A percentile compares a stretch with the other conserved stretches of the same genome.
Evolutionary conservation across 2,113 vertebrate genomes (phyloP).

Genomic region (Sinocyclocheilus anshuiensis): DNA sequence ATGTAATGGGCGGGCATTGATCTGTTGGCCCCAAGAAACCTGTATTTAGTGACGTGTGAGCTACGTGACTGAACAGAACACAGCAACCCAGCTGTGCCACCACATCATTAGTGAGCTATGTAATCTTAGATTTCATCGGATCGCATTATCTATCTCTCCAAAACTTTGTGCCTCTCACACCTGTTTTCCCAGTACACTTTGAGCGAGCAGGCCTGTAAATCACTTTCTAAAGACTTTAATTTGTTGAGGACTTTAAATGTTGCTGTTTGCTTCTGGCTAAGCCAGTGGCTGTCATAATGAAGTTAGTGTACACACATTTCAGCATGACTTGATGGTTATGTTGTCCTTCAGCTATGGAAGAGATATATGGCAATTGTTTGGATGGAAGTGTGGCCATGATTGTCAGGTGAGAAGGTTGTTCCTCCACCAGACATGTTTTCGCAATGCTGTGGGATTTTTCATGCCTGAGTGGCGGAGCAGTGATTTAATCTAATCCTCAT

Average conservation of each 20-base stretch:
- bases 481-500: slow-evolving; percentile 52
- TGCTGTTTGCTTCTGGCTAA: slow-evolving; percentile 77
- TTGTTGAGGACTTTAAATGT: slow-evolving; percentile 71
- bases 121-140: slow-evolving; percentile 61
- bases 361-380: neutral
- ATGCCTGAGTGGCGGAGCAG: slow-evolving; percentile 26
- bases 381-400: slow-evolving; percentile 15
- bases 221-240: slow-evolving; percentile 80
- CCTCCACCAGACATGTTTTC: slow-evolving; percentile 48
- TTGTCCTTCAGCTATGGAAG: slow-evolving; percentile 22
- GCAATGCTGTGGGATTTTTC: slow-evolving; percentile 42
- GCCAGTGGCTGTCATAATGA: slow-evolving; percentile 79
- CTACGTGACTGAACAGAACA: slow-evolving; percentile 51
- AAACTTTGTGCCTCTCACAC: slow-evolving; percentile 54
- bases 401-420: slow-evolving; percentile 37
- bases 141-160: slow-evolving; percentile 62
- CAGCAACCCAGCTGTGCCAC: slow-evolving; percentile 34
- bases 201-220: slow-evolving; percentile 70
- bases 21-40: slow-evolving; percentile 24
- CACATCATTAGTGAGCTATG: slow-evolving; percentile 61
- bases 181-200: slow-evolving; percentile 54
- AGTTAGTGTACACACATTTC: slow-evolving; percentile 82
- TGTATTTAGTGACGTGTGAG: slow-evolving; percentile 37
- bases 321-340: slow-evolving; percentile 45
- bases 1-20: slow-evolving; percentile 2